These are phyloP conservation scores for Tethea ocularis DNA, from an alignment of 2,888 invertebrate genomes.

Conservation along the genomic window DNA sequence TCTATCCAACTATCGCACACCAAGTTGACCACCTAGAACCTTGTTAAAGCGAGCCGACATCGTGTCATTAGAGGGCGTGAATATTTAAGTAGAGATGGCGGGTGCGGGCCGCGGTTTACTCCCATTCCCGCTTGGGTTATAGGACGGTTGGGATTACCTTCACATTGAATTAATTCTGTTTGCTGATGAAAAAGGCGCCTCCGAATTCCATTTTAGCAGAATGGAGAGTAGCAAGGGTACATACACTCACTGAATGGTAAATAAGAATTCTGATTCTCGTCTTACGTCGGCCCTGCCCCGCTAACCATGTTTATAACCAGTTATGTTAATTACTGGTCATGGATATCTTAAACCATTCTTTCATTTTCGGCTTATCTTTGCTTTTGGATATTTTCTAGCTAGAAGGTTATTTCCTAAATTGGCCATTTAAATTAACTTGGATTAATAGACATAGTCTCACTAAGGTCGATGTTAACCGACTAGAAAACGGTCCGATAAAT, in stretches of 20 bases:
- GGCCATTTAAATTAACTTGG: background rate
- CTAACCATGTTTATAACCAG: background rate
- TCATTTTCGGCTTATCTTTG: background rate
- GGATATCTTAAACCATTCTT: background rate
- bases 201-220: conserved; percentile 44
- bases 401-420: background rate
- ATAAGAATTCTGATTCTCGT: conserved; percentile 1
- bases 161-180: conserved; percentile 73
- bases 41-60: conserved; percentile 63
- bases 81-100: conserved; percentile 75
- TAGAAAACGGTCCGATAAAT: no score
- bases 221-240: conserved; percentile 35
- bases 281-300: background rate
- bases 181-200: conserved; percentile 61
- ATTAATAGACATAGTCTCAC: background rate
- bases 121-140: conserved; percentile 61
- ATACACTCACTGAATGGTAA: conserved; percentile 10
- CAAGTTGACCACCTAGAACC: conserved; percentile 53
- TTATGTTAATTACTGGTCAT: conserved; percentile 5
- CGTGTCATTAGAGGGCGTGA: conserved; percentile 79
- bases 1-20: conserved; percentile 33
- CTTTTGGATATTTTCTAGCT: background rate
- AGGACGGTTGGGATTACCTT: conserved; percentile 69
- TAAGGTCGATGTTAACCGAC: no score
- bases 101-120: conserved; percentile 61